phyloP scores from a whole-genome alignment of 2,113 vertebrate species.

The Cheilinus undulatus region DNA sequence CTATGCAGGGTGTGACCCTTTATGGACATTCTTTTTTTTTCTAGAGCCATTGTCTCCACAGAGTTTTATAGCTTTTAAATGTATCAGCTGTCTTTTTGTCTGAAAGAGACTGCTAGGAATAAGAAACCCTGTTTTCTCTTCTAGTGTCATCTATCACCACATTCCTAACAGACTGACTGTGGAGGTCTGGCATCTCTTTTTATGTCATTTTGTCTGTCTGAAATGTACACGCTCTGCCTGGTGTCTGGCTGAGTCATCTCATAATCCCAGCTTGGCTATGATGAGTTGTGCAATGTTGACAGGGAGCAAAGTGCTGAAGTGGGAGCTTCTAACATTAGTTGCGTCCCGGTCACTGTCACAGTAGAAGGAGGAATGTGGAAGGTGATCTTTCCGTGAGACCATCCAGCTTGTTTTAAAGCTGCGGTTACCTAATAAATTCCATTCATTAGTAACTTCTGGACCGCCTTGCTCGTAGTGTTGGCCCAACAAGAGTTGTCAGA shows the following conservation, averaged over 20 bases:
- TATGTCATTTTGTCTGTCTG: conserved; percentile 14
- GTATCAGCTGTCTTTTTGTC: conserved; percentile 8
- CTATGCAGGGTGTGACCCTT: conserved; percentile 15
- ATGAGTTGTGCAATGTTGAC: conserved; percentile 64
- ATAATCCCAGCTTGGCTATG: conserved; percentile 25
- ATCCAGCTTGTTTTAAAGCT: conserved; percentile 46
- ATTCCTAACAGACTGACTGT: background rate
- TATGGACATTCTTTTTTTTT: background rate
- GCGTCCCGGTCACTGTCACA: conserved; percentile 56
- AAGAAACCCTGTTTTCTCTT: conserved; percentile 2
- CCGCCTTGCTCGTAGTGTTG: background rate
- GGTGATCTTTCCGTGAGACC: conserved; percentile 61
- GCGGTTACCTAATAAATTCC: conserved; percentile 43
- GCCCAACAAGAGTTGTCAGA: conserved; percentile 15
- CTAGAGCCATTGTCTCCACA: background rate
- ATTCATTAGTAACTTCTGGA: conserved; percentile 11
- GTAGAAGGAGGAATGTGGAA: conserved; percentile 68
- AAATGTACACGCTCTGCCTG: conserved; percentile 10
- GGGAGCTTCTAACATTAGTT: conserved; percentile 77
- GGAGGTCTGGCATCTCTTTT: conserved; percentile 30
- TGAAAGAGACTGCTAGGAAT: background rate
- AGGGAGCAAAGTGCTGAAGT: conserved; percentile 68
- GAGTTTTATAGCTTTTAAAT: background rate
- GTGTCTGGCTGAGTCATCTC: conserved; percentile 53
- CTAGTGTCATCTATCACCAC: background rate